phyloP scores from a whole-genome alignment of 2,113 vertebrate genomes.

The Tragelaphus imberbis region DNA sequence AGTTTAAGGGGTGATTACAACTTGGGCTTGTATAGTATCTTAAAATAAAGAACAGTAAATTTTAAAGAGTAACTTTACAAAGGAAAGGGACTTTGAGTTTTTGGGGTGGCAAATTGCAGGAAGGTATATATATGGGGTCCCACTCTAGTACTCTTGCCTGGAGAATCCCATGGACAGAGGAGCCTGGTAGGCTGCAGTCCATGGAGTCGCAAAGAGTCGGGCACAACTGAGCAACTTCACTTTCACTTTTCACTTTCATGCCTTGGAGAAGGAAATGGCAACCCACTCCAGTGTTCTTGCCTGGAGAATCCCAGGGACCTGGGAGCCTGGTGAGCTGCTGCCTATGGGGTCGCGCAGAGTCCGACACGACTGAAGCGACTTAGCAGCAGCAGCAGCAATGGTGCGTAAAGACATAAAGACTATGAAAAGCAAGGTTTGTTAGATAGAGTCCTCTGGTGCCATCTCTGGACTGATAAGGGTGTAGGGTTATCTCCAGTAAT shows the following conservation, averaged over 20 bases:
- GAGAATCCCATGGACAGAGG: too few species aligned
- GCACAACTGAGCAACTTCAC: too few species aligned
- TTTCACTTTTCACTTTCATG: too few species aligned
- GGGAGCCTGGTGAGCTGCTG: not conserved
- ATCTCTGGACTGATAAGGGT: not conserved
- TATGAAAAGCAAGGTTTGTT: not conserved
- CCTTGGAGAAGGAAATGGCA: not conserved
- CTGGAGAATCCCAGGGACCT: not conserved
- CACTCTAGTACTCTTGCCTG: not conserved
- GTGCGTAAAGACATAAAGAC: not conserved
- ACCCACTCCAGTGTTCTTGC: not conserved
- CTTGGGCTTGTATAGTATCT: not conserved
- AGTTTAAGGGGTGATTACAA: not conserved
- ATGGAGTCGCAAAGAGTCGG: too few species aligned
- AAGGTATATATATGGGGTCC: not conserved
- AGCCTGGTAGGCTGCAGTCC: too few species aligned
- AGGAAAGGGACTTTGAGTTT: not conserved
- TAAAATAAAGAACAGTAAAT: not conserved
- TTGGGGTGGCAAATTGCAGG: not conserved
- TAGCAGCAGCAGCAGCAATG: too few species aligned
- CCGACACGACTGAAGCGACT: rapidly evolving
- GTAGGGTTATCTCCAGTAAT: not conserved
- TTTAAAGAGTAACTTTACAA: not conserved
- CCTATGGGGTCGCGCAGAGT: not conserved
- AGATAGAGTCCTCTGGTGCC: not conserved